Percentiles rank a stretch among this genome's conserved stretches.
Evolutionary conservation across 2,797 vertebrate genomes (phyloP).

Genomic region (Sardinella longiceps): DNA sequence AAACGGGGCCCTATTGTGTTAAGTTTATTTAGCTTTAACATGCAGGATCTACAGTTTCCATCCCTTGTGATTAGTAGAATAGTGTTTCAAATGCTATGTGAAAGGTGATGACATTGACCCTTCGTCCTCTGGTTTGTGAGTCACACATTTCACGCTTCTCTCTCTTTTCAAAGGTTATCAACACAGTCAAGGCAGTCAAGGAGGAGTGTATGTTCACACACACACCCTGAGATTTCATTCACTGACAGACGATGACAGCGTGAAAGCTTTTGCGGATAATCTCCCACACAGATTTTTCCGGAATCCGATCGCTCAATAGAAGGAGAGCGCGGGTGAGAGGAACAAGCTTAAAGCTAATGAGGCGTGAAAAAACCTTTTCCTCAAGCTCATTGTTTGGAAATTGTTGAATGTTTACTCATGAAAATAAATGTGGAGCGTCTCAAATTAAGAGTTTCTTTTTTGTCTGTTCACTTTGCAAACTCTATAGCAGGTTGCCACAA

Average conservation of each 20-base stretch:
- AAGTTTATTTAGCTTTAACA: not conserved
- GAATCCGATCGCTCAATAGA: conserved; percentile 22
- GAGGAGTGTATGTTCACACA: not conserved
- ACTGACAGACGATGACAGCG: conserved; percentile 1
- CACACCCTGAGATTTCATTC: not conserved
- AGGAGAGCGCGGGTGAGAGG: not conserved
- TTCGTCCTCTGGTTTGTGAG: not conserved
- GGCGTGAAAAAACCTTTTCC: not conserved
- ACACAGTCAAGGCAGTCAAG: not conserved
- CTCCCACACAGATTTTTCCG: not conserved
- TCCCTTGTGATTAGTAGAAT: not conserved
- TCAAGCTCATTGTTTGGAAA: not conserved
- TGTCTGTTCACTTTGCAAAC: not conserved
- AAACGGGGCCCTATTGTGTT: not conserved
- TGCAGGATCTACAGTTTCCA: not conserved
- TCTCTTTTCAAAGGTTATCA: not conserved
- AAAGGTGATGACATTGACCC: conserved; percentile 14
- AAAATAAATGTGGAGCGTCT: not conserved
- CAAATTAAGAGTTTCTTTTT: conserved; percentile 22
- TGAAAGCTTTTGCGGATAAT: not conserved
- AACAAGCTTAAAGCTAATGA: not conserved
- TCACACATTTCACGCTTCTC: not conserved
- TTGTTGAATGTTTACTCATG: not conserved
- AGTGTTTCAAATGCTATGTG: not conserved
- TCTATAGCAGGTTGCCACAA: not conserved